These are phyloP conservation scores for Drosophila greeni DNA, from an alignment of 2,888 invertebrate genomes.

Conservation along the genomic window DNA sequence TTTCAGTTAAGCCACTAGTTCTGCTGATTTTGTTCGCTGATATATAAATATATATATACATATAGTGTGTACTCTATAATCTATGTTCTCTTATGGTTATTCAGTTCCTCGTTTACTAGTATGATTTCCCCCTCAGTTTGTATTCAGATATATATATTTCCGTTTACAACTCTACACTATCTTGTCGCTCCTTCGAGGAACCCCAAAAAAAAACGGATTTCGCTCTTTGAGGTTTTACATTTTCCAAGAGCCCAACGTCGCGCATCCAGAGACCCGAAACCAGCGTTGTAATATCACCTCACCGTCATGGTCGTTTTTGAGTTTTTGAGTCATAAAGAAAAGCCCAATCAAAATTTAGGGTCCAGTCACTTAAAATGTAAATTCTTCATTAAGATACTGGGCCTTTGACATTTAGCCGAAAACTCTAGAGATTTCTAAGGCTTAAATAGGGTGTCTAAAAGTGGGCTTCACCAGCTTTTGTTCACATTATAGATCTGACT, in stretches of 20 bases:
- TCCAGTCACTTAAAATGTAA: not conserved
- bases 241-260: conserved; percentile 46
- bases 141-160: conserved; percentile 19
- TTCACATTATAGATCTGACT: not conserved
- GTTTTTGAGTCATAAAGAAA: not conserved
- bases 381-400: not conserved
- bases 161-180: conserved; percentile 30
- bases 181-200: conserved; percentile 23
- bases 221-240: conserved; percentile 8
- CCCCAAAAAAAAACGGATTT: conserved; percentile 6
- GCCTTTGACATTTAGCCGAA: not conserved
- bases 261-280: conserved; percentile 4
- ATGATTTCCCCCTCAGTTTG: conserved; percentile 19
- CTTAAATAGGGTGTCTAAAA: not conserved
- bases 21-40: conserved; percentile 17
- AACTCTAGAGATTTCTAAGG: not conserved
- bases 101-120: conserved; percentile 16
- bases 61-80: conserved; percentile 45
- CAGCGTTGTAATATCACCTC: conserved; percentile 39
- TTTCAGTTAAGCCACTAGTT: conserved; percentile 33
- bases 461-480: not conserved
- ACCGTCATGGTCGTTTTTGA: conserved; percentile 21
- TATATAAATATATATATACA: conserved; percentile 36
- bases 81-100: conserved; percentile 38
- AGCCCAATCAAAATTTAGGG: not conserved